Percentiles rank a stretch among this genome's conserved stretches.
These are phyloP conservation scores for Ctenopoma multispine DNA, from an alignment of 2,797 vertebrate species.

Conservation along the genomic window DNA sequence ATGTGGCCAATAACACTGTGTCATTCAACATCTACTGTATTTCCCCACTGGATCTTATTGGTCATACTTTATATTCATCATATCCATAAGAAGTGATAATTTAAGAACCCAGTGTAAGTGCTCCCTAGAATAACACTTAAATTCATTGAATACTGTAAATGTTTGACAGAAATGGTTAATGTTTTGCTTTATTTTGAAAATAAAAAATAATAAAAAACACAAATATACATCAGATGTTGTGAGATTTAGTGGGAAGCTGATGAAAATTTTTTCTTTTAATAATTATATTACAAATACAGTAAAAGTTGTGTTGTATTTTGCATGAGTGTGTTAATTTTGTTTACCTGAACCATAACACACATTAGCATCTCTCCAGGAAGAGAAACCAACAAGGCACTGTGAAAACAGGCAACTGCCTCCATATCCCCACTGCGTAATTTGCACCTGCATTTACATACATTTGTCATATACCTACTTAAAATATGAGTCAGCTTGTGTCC, in stretches of 20 bases:
- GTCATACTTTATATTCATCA: constrained; percentile 11
- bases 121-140: background rate
- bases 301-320: background rate
- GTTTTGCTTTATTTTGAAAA: background rate
- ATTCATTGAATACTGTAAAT: background rate
- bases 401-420: constrained; percentile 51
- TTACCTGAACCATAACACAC: constrained; percentile 35
- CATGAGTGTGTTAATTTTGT: constrained; percentile 20
- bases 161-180: background rate
- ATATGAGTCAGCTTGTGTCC: constrained; percentile 47
- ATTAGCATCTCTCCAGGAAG: constrained; percentile 45
- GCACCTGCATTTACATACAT: constrained; percentile 49
- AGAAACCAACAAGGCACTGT: constrained; percentile 41
- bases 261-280: background rate
- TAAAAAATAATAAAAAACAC: background rate
- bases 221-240: background rate
- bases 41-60: background rate
- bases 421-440: constrained; percentile 57
- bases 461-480: constrained; percentile 46
- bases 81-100: constrained; percentile 6
- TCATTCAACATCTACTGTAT: background rate
- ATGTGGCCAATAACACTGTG: background rate
- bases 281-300: background rate
- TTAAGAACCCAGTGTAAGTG: background rate
- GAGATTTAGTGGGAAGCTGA: background rate